Conservation (phyloP, 2,888 invertebrate species). For the Nudaria mundana region DNA sequence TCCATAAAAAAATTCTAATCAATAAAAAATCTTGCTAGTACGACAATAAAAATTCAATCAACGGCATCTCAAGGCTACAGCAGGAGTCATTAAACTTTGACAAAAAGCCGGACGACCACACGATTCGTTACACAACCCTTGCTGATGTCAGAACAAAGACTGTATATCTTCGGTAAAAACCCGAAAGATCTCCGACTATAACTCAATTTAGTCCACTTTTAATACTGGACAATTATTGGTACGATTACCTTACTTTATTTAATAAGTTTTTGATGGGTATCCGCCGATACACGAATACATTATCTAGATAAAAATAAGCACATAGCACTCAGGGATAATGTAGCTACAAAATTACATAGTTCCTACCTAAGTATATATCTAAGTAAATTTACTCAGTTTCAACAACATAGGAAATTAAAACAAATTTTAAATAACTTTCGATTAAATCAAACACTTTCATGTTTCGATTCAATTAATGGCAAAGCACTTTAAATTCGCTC, state of each 20-base stretch:
- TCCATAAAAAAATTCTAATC: no score
- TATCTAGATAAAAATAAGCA: no score
- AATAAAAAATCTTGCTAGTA: no score
- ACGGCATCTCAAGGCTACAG: constrained; percentile 25
- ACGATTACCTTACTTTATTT: constrained; percentile 27
- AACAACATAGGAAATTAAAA: constrained; percentile 16
- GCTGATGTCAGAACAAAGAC: constrained; percentile 14
- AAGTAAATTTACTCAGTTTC: no score
- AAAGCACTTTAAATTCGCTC: constrained; percentile 63
- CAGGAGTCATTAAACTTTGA: constrained; percentile 35
- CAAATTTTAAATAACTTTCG: constrained; percentile 27
- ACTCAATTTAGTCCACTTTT: constrained; percentile 47
- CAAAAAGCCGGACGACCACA: constrained; percentile 35
- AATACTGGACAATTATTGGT: constrained; percentile 29
- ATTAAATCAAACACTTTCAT: constrained; percentile 31
- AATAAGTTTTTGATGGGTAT: constrained; percentile 28
- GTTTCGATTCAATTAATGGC: constrained; percentile 52
- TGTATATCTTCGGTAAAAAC: constrained; percentile 34
- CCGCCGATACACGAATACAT: constrained; percentile 16
- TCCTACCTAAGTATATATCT: no score
- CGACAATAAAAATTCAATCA: constrained; percentile 31
- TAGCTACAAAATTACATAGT: no score
- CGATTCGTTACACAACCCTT: constrained; percentile 38
- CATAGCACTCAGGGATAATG: no score
- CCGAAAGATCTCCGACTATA: constrained; percentile 36